These are phyloP conservation scores for Bugulina stolonifera DNA, from an alignment of 2,888 invertebrate species.

Conservation along the genomic window DNA sequence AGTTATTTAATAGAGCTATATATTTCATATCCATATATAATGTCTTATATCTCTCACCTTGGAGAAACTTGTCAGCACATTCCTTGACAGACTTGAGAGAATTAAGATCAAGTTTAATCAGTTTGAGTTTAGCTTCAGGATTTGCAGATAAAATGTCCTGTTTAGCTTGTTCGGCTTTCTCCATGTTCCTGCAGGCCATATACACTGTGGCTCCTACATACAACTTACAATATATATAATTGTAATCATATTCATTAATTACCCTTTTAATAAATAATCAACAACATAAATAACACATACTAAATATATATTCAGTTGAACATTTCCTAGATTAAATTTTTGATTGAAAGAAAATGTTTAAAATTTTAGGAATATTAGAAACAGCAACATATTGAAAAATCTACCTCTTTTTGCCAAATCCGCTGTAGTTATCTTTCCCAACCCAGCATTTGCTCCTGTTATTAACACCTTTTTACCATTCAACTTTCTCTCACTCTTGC, in stretches of 20 bases:
- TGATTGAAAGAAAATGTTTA: too few species aligned
- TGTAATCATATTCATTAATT: too few species aligned
- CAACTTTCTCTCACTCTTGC: not conserved
- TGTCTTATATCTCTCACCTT: slow-evolving; percentile 1
- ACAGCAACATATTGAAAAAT: not conserved
- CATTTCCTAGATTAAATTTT: too few species aligned
- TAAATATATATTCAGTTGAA: too few species aligned
- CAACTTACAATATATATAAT: too few species aligned
- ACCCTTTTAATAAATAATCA: too few species aligned
- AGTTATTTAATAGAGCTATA: too few species aligned
- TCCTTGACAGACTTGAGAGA: slow-evolving; percentile 2
- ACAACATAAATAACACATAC: too few species aligned
- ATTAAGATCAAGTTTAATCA: not conserved
- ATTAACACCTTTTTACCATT: not conserved
- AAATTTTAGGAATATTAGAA: not conserved
- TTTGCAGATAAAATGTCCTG: not conserved
- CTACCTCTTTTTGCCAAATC: not conserved
- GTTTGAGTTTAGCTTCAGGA: slow-evolving; percentile 3
- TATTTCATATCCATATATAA: too few species aligned
- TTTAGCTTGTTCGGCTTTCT: not conserved
- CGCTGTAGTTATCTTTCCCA: not conserved
- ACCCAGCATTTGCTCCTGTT: not conserved
- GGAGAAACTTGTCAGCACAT: slow-evolving; percentile 7
- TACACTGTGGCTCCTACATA: slow-evolving; percentile 11
- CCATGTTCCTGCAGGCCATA: slow-evolving; percentile 24